Evolutionary conservation across 2,797 vertebrate genomes (phyloP).

Genomic region (Chromis chromis): DNA sequence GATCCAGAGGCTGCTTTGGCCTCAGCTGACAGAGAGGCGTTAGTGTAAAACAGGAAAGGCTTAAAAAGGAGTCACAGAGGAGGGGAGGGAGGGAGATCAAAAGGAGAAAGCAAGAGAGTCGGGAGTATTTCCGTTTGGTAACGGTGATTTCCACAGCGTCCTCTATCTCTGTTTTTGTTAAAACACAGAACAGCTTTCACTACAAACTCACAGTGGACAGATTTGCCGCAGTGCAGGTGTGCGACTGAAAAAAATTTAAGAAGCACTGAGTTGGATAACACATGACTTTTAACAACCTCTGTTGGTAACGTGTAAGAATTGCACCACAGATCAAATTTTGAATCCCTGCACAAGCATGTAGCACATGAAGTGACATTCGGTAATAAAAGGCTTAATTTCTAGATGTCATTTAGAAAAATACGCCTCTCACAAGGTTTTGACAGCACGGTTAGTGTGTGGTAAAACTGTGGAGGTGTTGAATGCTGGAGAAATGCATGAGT

Average conservation of each 20-base stretch:
- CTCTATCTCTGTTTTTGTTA: not conserved
- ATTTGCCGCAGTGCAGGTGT: slow-evolving; percentile 51
- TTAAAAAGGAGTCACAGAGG: not conserved
- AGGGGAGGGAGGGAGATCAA: not conserved
- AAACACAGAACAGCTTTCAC: not conserved
- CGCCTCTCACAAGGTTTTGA: not conserved
- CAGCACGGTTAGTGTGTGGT: not conserved
- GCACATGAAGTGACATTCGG: not conserved
- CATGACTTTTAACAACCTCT: slow-evolving; percentile 33
- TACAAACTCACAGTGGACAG: not conserved
- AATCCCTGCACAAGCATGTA: not conserved
- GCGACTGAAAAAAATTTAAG: slow-evolving; percentile 6
- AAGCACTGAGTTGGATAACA: not conserved
- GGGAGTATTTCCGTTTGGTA: not conserved
- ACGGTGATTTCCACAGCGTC: not conserved
- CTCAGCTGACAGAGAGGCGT: slow-evolving; percentile 16
- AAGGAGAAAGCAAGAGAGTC: slow-evolving; percentile 3
- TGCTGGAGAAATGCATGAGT: not conserved
- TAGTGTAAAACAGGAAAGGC: slow-evolving; percentile 23
- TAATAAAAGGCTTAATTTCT: not conserved
- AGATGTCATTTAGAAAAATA: slow-evolving; percentile 2
- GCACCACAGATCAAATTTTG: slow-evolving; percentile 17
- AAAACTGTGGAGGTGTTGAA: not conserved
- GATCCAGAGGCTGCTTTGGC: slow-evolving; percentile 54
- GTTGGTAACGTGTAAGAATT: slow-evolving; percentile 28